Conservation (phyloP, 2,113 vertebrate genomes). For the Calypte anna region DNA sequence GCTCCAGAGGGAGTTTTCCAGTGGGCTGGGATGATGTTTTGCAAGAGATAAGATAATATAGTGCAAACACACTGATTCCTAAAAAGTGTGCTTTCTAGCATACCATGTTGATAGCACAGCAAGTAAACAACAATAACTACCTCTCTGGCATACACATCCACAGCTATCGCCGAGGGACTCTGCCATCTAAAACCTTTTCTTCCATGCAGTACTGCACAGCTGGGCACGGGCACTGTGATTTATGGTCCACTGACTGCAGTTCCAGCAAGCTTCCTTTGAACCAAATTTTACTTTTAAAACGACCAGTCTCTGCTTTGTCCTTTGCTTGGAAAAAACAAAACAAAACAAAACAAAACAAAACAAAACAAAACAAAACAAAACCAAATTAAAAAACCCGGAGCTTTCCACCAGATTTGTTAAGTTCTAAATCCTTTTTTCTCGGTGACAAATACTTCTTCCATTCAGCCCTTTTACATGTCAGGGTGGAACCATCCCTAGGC, state of each 20-base stretch:
- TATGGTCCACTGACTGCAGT: not conserved
- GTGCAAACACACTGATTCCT: constrained; percentile 22
- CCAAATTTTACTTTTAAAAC: not conserved
- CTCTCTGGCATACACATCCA: not conserved
- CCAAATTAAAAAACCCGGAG: not conserved
- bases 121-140: constrained; percentile 42
- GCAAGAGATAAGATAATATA: constrained; percentile 52
- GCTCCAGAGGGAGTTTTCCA: constrained; percentile 25
- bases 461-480: constrained; percentile 8
- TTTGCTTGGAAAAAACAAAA: not conserved
- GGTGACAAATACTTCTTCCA: not conserved
- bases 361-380: not conserved
- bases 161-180: constrained; percentile 6
- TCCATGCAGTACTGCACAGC: not conserved
- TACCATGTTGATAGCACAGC: constrained; percentile 4
- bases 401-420: constrained; percentile 51
- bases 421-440: constrained; percentile 35
- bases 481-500: constrained; percentile 4
- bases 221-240: not conserved
- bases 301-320: not conserved
- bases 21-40: constrained; percentile 1
- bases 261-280: not conserved
- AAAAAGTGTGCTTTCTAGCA: constrained; percentile 47
- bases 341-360: not conserved
- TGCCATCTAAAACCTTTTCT: not conserved